Evolutionary conservation across 2,797 vertebrate genomes (phyloP).

Genomic region (Diceros bicornis): DNA sequence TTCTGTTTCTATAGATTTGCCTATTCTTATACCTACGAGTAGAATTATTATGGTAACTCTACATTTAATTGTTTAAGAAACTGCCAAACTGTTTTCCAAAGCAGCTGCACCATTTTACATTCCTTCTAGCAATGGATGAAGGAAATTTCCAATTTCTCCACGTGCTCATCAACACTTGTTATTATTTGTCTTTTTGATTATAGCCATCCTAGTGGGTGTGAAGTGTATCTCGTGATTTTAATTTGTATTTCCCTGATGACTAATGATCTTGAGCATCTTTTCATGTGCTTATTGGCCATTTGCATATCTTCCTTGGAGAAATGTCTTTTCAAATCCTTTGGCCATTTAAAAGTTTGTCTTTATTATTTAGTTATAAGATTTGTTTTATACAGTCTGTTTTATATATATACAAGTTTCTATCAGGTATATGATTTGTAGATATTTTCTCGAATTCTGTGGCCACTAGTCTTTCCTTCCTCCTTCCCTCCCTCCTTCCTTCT

Average conservation of each 20-base stretch:
- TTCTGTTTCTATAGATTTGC: neutral
- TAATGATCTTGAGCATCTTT: neutral
- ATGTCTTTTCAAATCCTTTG: neutral
- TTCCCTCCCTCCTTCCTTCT: neutral
- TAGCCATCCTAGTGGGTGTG: neutral
- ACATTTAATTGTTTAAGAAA: neutral
- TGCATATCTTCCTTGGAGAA: slow-evolving; percentile 2
- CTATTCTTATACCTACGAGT: neutral
- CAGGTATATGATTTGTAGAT: neutral
- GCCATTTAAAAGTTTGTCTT: neutral
- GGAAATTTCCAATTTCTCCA: neutral
- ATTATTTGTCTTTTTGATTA: neutral
- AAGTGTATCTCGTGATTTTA: neutral
- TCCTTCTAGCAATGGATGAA: neutral
- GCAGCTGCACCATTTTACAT: neutral
- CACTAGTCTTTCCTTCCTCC: neutral
- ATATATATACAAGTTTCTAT: neutral
- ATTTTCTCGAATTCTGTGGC: neutral
- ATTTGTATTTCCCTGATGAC: neutral
- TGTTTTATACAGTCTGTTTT: neutral
- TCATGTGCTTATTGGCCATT: neutral
- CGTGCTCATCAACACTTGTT: neutral
- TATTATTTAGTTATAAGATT: neutral
- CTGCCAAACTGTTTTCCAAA: neutral
- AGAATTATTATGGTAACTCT: neutral